These are phyloP conservation scores for Dicyrtoma fusca DNA, from an alignment of 2,888 invertebrate genomes.

Conservation along the genomic window DNA sequence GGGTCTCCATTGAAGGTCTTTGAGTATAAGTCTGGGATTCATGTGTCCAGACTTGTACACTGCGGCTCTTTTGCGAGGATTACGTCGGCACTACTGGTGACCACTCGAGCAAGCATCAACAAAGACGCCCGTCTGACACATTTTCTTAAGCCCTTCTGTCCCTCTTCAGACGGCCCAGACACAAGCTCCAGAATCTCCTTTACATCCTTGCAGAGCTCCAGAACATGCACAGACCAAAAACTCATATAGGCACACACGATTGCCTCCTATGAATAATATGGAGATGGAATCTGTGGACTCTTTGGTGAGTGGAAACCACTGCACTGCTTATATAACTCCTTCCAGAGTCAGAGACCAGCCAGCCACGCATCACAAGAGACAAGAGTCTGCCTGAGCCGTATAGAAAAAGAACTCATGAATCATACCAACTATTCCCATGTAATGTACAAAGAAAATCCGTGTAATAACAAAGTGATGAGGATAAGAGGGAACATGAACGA, in stretches of 20 bases:
- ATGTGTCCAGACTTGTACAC: slow-evolving; percentile 31
- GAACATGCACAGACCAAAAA: no score
- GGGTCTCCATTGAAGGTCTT: slow-evolving; percentile 4
- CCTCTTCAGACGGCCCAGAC: slow-evolving; percentile 22
- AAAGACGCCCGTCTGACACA: slow-evolving; percentile 45
- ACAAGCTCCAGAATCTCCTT: no score
- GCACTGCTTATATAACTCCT: no score
- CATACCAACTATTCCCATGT: slow-evolving; percentile 1
- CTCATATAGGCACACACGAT: neutral
- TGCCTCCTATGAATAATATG: neutral
- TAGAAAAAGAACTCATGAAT: neutral
- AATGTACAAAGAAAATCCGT: slow-evolving; percentile 1
- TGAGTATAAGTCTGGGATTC: neutral
- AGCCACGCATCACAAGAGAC: no score
- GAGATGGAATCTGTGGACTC: neutral
- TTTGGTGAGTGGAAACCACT: no score
- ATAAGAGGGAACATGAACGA: neutral
- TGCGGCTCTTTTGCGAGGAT: slow-evolving; percentile 49
- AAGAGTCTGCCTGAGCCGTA: no score
- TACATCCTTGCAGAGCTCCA: no score
- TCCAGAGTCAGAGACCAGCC: no score
- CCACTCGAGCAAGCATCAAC: slow-evolving; percentile 43
- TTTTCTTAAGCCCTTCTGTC: slow-evolving; percentile 40
- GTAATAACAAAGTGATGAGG: slow-evolving; percentile 5
- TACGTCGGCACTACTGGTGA: slow-evolving; percentile 43